phyloP scores from a whole-genome alignment of 37 sponge, comb jelly and placozoan genomes.

The Bolinopsis microptera region DNA sequence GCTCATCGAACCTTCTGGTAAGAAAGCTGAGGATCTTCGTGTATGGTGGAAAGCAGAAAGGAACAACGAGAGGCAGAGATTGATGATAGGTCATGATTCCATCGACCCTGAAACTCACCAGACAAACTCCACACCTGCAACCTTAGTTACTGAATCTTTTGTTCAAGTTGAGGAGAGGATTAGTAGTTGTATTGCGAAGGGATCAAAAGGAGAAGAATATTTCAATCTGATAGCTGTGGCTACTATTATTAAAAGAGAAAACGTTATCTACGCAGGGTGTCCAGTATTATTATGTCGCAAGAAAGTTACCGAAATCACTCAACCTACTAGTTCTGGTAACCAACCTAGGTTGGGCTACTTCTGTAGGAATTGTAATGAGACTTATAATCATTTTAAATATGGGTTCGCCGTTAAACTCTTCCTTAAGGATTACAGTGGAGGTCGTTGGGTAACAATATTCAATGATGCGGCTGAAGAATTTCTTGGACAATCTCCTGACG shows the following conservation, averaged over 20 bases:
- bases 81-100: neutral
- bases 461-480: neutral
- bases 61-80: neutral
- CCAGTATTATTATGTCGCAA: neutral
- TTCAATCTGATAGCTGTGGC: neutral
- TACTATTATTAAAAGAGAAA: neutral
- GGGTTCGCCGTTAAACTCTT: neutral
- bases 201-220: neutral
- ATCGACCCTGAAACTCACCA: neutral
- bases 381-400: neutral
- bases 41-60: neutral
- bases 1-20: neutral
- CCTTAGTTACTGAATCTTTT: neutral
- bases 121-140: neutral
- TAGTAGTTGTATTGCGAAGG: neutral
- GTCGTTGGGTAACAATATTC: constrained; percentile 9
- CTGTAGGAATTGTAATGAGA: neutral
- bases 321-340: neutral
- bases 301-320: neutral
- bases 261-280: neutral
- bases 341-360: neutral
- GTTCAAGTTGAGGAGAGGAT: neutral
- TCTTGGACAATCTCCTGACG: neutral
- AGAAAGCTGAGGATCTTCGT: neutral
- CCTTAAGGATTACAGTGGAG: neutral